Evolutionary conservation across 2,888 invertebrate species (phyloP).

Genomic region (Opisthograptis luteolata): DNA sequence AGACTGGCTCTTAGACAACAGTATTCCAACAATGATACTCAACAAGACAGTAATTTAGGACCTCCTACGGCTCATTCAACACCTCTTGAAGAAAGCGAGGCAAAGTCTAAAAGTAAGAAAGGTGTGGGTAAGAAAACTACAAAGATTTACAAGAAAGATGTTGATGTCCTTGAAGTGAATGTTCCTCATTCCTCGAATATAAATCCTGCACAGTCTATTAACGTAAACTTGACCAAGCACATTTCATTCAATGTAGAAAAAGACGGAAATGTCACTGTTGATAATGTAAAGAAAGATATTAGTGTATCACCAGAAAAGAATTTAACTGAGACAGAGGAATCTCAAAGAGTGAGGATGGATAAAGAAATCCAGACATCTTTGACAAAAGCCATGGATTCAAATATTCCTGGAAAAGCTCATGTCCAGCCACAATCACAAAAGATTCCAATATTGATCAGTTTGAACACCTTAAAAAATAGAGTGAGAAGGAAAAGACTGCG

Average conservation of each 20-base stretch:
- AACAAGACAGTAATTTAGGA: constrained; percentile 61
- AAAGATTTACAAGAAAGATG: constrained; percentile 69
- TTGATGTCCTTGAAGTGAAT: constrained; percentile 70
- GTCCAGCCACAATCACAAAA: constrained; percentile 47
- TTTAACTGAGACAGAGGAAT: constrained; percentile 43
- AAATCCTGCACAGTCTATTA: constrained; percentile 60
- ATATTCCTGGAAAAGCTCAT: constrained; percentile 31
- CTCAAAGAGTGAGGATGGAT: constrained; percentile 51
- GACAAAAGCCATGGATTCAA: constrained; percentile 45
- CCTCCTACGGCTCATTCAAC: constrained; percentile 83
- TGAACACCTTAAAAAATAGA: constrained; percentile 65
- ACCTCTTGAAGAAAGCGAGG: constrained; percentile 65
- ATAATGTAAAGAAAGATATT: constrained; percentile 57
- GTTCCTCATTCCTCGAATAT: constrained; percentile 55
- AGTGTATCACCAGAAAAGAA: constrained; percentile 60
- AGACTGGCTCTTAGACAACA: constrained; percentile 84
- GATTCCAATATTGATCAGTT: constrained; percentile 64
- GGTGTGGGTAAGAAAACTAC: constrained; percentile 60
- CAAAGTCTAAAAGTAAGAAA: constrained; percentile 60
- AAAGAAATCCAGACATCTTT: constrained; percentile 74
- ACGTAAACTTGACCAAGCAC: constrained; percentile 76
- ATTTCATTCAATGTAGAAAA: constrained; percentile 77
- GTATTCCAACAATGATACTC: constrained; percentile 70
- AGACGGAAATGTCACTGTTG: constrained; percentile 63
- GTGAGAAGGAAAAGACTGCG: constrained; percentile 57